Conservation (phyloP, 2,888 invertebrate species). For the Eilema depressum region DNA sequence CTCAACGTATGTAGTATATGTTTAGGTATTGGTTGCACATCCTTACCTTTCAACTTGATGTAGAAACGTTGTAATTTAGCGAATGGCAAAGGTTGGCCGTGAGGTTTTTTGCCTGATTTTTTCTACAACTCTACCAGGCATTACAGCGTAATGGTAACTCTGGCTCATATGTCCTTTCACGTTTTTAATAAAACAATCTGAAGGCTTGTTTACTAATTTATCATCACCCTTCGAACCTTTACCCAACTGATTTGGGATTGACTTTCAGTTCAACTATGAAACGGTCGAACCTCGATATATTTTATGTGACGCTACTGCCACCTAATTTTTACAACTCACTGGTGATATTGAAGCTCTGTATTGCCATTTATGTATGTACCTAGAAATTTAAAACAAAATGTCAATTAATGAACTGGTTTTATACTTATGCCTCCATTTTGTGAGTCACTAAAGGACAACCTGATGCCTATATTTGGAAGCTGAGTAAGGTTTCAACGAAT, state of each 20-base stretch:
- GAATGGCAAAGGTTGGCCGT: conserved; percentile 7
- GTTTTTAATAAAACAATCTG: background rate
- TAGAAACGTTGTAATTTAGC: conserved; percentile 16
- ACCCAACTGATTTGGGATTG: background rate
- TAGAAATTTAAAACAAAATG: background rate
- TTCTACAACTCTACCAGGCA: background rate
- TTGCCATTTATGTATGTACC: background rate
- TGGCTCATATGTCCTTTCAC: background rate
- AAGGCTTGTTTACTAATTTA: too few species aligned
- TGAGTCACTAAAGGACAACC: conserved; percentile 31
- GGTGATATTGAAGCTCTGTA: background rate
- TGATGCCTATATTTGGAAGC: conserved; percentile 38
- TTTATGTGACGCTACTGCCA: too few species aligned
- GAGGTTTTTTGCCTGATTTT: background rate
- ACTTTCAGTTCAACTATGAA: background rate
- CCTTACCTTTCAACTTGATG: background rate
- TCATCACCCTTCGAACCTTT: background rate
- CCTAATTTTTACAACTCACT: background rate
- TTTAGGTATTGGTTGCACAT: background rate
- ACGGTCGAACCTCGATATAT: too few species aligned
- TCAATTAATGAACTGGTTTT: conserved; percentile 12
- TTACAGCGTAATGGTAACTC: background rate
- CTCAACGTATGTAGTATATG: background rate
- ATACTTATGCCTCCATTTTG: conserved; percentile 26
- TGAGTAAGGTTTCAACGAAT: conserved; percentile 30